Conservation (phyloP, 2,888 invertebrate species). For the Colostygia pectinataria region DNA sequence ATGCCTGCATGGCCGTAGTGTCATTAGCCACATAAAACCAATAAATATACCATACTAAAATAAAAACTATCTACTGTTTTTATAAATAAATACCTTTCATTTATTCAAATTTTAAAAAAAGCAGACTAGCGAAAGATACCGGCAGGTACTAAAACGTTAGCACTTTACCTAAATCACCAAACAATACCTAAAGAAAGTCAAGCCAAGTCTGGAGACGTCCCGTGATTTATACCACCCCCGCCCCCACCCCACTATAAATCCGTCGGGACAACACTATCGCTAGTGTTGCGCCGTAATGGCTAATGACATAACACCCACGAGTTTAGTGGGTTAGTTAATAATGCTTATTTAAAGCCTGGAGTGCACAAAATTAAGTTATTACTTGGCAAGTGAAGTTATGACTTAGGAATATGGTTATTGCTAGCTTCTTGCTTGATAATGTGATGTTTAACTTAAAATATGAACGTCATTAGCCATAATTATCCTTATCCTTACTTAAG, state of each 20-base stretch:
- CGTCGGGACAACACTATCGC: slow-evolving; percentile 55
- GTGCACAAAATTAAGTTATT: slow-evolving; percentile 17
- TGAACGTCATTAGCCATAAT: too few relatives aligned
- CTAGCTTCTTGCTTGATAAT: not conserved
- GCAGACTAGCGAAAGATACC: too few relatives aligned
- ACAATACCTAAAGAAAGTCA: slow-evolving; percentile 30
- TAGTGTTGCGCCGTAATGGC: slow-evolving; percentile 59
- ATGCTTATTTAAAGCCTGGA: slow-evolving; percentile 13
- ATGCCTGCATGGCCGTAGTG: too few relatives aligned
- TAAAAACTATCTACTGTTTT: too few relatives aligned
- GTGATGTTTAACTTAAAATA: too few relatives aligned
- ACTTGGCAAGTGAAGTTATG: slow-evolving; percentile 4
- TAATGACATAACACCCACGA: slow-evolving; percentile 52
- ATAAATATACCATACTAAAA: too few relatives aligned
- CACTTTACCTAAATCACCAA: slow-evolving; percentile 24
- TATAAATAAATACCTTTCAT: too few relatives aligned
- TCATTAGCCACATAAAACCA: too few relatives aligned
- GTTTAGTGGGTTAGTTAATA: slow-evolving; percentile 26
- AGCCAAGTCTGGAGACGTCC: slow-evolving; percentile 27
- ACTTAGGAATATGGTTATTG: not conserved
- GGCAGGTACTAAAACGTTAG: not conserved
- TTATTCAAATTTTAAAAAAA: too few relatives aligned
- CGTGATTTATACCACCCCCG: slow-evolving; percentile 25
- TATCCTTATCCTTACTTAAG: too few relatives aligned
- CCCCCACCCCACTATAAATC: slow-evolving; percentile 25